Conservation (phyloP, 2,888 invertebrate genomes). For the Aleiodes alternator region DNA sequence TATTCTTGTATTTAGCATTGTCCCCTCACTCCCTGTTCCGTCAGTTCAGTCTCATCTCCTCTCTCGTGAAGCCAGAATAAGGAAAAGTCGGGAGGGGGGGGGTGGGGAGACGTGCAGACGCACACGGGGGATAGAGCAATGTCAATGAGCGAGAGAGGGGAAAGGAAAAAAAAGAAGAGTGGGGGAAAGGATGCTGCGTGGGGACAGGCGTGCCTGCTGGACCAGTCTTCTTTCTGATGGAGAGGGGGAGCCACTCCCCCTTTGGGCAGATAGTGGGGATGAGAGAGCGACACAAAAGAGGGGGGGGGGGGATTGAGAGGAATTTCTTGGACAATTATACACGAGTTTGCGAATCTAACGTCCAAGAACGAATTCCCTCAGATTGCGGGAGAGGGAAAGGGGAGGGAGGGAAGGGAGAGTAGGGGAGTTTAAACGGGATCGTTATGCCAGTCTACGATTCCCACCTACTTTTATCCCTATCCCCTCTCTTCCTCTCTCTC, state of each 20-base stretch:
- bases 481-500: conserved; percentile 31
- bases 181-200: conserved; percentile 69
- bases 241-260: conserved; percentile 53
- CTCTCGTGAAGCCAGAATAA: conserved; percentile 49
- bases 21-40: conserved; percentile 64
- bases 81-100: conserved; percentile 52
- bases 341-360: conserved; percentile 67
- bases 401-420: conserved; percentile 53
- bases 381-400: conserved; percentile 17
- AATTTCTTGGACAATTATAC: conserved; percentile 68
- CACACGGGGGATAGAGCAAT: conserved; percentile 40
- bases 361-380: conserved; percentile 51
- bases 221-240: conserved; percentile 41
- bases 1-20: conserved; percentile 69
- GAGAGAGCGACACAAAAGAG: conserved; percentile 20
- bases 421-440: conserved; percentile 71
- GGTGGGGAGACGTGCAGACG: conserved; percentile 16
- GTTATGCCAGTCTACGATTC: conserved; percentile 66
- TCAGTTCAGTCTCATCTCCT: conserved; percentile 62
- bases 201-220: conserved; percentile 55
- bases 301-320: conserved; percentile 50
- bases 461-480: conserved; percentile 58
- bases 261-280: conserved; percentile 27
- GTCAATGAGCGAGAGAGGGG: conserved; percentile 50
- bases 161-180: conserved; percentile 48